phyloP scores from a whole-genome alignment of 2,888 invertebrate genomes.

The Vannuccia rotundouncinata region DNA sequence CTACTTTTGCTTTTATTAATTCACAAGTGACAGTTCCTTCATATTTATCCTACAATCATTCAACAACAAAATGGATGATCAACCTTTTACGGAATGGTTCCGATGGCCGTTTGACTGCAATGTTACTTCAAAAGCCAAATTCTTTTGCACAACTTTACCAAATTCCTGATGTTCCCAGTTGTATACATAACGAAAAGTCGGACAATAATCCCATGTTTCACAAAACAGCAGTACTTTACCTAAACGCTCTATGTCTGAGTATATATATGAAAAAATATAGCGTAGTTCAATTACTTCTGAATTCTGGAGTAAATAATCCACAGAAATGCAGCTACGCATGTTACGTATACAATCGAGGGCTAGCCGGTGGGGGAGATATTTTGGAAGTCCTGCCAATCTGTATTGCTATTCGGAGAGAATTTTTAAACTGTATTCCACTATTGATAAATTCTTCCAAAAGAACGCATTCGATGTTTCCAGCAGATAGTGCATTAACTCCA shows the following conservation, averaged over 20 bases:
- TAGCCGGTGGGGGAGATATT: conserved; percentile 27
- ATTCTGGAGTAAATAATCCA: conserved; percentile 29
- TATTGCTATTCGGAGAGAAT: conserved; percentile 32
- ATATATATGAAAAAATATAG: conserved; percentile 37
- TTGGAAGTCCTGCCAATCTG: conserved; percentile 34
- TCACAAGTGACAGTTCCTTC: conserved; percentile 31
- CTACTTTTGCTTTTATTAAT: not conserved
- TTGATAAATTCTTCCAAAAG: not conserved
- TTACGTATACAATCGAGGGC: conserved; percentile 29
- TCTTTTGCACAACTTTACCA: conserved; percentile 33
- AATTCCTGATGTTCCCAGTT: conserved; percentile 30
- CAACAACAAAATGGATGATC: conserved; percentile 37
- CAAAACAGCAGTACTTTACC: conserved; percentile 17
- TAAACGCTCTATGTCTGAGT: conserved; percentile 34
- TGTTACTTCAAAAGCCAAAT: conserved; percentile 30
- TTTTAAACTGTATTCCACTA: conserved; percentile 34
- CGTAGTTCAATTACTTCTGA: conserved; percentile 30
- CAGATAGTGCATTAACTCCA: not conserved
- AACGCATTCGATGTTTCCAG: not conserved
- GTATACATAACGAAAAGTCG: not conserved
- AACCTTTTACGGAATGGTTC: conserved; percentile 33
- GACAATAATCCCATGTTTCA: conserved; percentile 33
- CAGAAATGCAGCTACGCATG: conserved; percentile 35
- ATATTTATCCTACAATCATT: conserved; percentile 31
- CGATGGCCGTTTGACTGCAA: conserved; percentile 10